Percentiles rank a stretch among this genome's conserved stretches.
phyloP scores from a whole-genome alignment of 2,888 invertebrate genomes.

The Drosophila borealis region DNA sequence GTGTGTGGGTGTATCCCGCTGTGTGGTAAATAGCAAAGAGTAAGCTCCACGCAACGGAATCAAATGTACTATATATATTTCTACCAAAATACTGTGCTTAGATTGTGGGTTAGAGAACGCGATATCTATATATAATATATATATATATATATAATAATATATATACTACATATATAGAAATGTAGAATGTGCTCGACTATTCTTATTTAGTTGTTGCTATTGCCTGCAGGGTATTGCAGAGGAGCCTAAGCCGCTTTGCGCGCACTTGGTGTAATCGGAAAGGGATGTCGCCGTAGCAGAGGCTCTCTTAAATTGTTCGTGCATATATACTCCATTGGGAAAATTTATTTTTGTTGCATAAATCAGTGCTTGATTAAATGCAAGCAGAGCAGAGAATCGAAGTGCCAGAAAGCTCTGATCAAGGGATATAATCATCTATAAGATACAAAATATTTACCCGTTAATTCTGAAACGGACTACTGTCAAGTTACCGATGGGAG shows the following conservation, averaged over 20 bases:
- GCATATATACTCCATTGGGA: background rate
- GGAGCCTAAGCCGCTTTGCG: constrained; percentile 21
- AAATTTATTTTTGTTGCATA: background rate
- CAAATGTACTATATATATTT: constrained; percentile 31
- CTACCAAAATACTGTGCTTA: constrained; percentile 10
- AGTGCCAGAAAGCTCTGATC: background rate
- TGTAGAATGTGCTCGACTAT: background rate
- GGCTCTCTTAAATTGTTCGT: background rate
- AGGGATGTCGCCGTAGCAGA: background rate
- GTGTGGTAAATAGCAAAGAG: constrained; percentile 30
- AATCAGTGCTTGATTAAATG: background rate
- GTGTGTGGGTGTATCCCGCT: constrained; percentile 25
- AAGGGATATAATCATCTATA: background rate
- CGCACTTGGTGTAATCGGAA: constrained; percentile 3
- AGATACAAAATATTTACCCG: no score
- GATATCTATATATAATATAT: no score
- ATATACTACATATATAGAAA: background rate
- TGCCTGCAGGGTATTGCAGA: background rate
- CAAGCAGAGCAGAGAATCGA: background rate
- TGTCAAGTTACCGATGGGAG: no score
- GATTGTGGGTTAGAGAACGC: background rate
- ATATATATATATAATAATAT: background rate
- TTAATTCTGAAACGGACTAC: no score
- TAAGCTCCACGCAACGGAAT: constrained; percentile 30
- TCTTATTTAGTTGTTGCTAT: background rate